These are phyloP conservation scores for Craterocephalus amniculus DNA, from an alignment of 2,797 vertebrate species.

Conservation along the genomic window DNA sequence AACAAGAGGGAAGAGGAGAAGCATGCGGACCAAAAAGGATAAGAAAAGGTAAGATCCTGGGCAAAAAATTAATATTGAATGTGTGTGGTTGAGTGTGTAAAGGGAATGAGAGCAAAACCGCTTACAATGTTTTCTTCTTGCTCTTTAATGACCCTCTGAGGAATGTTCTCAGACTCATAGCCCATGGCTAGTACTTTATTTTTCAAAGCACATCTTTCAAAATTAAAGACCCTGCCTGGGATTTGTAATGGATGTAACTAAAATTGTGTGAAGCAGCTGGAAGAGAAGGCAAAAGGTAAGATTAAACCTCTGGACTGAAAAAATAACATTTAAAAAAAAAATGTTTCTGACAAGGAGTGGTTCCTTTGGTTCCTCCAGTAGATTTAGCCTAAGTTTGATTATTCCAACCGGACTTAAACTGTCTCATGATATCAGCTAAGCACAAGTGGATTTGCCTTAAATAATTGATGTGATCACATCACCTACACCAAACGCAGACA, in stretches of 20 bases:
- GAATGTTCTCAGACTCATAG: constrained; percentile 20
- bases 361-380: neutral
- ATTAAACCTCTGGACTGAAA: constrained; percentile 22
- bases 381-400: constrained; percentile 13
- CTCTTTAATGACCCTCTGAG: constrained; percentile 33
- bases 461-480: constrained; percentile 21
- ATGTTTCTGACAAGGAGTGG: neutral
- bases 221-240: constrained; percentile 30
- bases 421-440: neutral
- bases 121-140: constrained; percentile 31
- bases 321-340: constrained; percentile 16
- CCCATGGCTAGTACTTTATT: constrained; percentile 39
- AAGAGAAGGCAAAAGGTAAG: constrained; percentile 10
- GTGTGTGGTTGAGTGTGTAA: constrained; percentile 19
- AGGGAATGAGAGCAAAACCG: constrained; percentile 25
- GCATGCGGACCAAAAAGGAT: constrained; percentile 44
- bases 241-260: constrained; percentile 20
- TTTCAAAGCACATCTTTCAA: constrained; percentile 53
- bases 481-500: neutral
- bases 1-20: constrained; percentile 41
- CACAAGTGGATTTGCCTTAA: constrained; percentile 2
- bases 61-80: constrained; percentile 19
- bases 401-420: neutral
- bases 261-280: constrained; percentile 29
- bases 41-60: constrained; percentile 61